Evolutionary conservation across 2,797 vertebrate species (phyloP).

Genomic region (Pristis pectinata): DNA sequence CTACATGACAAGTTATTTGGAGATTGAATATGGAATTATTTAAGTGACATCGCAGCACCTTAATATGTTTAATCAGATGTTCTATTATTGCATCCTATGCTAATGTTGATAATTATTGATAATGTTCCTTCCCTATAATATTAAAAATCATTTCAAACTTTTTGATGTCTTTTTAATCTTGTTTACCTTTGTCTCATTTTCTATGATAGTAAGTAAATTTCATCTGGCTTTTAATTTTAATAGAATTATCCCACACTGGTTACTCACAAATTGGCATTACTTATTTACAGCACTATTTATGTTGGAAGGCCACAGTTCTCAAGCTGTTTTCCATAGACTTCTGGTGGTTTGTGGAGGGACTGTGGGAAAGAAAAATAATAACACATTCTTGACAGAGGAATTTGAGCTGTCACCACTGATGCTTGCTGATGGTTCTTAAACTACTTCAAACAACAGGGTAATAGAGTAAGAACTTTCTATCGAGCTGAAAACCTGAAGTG

Average conservation of each 20-base stretch:
- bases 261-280: not conserved
- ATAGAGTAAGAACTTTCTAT: too few relatives aligned
- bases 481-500: too few relatives aligned
- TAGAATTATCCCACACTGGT: not conserved
- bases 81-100: not conserved
- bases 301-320: not conserved
- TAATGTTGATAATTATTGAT: not conserved
- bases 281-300: not conserved
- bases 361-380: too few relatives aligned
- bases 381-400: too few relatives aligned
- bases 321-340: too few relatives aligned
- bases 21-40: not conserved
- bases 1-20: not conserved
- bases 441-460: too few relatives aligned
- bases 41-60: not conserved
- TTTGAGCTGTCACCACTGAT: too few relatives aligned
- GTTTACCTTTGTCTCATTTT: conserved; percentile 18
- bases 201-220: not conserved
- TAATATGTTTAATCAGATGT: not conserved
- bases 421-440: too few relatives aligned
- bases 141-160: not conserved
- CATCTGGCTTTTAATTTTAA: not conserved
- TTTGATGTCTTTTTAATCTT: not conserved
- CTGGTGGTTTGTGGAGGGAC: too few relatives aligned
- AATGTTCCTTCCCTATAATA: not conserved